Conservation (phyloP, 2,113 vertebrate genomes). For the Upupa epops region DNA sequence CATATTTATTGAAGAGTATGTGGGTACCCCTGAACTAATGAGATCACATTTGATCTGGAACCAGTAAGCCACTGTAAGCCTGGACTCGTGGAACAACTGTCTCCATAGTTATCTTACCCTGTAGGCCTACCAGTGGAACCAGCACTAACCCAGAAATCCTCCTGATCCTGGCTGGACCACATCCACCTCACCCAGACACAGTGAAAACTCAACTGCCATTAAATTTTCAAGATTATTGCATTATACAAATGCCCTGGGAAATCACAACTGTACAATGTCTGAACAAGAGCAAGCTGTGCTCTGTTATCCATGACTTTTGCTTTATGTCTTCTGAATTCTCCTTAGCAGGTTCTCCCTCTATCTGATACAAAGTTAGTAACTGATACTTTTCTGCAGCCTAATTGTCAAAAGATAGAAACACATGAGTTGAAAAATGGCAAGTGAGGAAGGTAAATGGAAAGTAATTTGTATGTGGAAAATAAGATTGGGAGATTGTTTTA, state of each 20-base stretch:
- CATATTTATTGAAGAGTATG: neutral
- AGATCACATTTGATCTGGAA: neutral
- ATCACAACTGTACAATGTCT: neutral
- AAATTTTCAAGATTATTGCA: neutral
- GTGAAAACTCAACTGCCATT: neutral
- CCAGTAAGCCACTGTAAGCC: neutral
- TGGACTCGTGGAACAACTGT: neutral
- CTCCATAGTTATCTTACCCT: neutral
- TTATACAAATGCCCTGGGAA: neutral
- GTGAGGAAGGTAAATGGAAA: neutral
- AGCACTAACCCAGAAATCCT: neutral
- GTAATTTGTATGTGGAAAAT: neutral
- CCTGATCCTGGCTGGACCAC: neutral
- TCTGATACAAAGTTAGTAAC: neutral
- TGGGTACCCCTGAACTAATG: neutral
- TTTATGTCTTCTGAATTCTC: neutral
- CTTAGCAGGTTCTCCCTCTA: neutral
- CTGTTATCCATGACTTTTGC: rapidly evolving
- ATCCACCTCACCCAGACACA: neutral
- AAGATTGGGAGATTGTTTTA: neutral
- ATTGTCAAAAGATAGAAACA: neutral
- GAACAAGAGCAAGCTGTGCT: neutral
- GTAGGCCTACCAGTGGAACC: neutral
- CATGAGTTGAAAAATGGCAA: neutral
- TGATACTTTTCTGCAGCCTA: neutral